Base-by-base conservation (phyloP, 1,140 invertebrate species). In the Laodelphax striatellus region DNA sequence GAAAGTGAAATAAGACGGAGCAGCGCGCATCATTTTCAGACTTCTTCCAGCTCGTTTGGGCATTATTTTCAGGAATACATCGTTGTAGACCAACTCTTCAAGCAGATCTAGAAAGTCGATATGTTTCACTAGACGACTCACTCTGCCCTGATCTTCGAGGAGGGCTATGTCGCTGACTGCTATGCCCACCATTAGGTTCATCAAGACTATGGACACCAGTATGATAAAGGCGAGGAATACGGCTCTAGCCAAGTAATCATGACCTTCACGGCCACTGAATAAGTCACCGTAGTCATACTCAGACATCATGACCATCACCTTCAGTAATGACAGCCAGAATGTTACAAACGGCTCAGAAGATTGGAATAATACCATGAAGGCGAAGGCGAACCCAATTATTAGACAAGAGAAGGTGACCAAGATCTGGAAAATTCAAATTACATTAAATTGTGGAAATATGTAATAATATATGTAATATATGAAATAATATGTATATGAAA, bases 281-380 rank as follows among this genome's bases (percentile, higher is more conserved):
- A 75, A 66, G 24, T 68, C 67, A 16, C 67, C 66, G 63, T 78
- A 82, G 62, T 81, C 76, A 62, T 78, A 76, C 65, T 82, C 80
- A n/a, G 78, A 78, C 64, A 77, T 78, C 80, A 82, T 81, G 50
- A 79, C 79, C 3, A 76, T 68, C 4, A 77, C 79, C 66, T 77
- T 79, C 1, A 78, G 67, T 14, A 80, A 60, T 2, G 76, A 69
- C 13, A 69, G 66, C 73, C 74, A 74, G 16, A 74, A 71, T 63
- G 74, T 65, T 17, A 46, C 57, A 66, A 79, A 80, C 57, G 74
- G 65, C 2, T 53, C 66, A 31, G 71, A 66, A 42, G 69, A 70
- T 61, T 66, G 67, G 65, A 79, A 80, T 57, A 75, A 70, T 60
- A 80, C 72, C 52, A 72, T 73, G 69, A 80, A 81, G 56, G 77